Percentiles rank a stretch among this genome's conserved stretches.
Conservation (phyloP, 2,113 vertebrate genomes). For the Perca flavescens region DNA sequence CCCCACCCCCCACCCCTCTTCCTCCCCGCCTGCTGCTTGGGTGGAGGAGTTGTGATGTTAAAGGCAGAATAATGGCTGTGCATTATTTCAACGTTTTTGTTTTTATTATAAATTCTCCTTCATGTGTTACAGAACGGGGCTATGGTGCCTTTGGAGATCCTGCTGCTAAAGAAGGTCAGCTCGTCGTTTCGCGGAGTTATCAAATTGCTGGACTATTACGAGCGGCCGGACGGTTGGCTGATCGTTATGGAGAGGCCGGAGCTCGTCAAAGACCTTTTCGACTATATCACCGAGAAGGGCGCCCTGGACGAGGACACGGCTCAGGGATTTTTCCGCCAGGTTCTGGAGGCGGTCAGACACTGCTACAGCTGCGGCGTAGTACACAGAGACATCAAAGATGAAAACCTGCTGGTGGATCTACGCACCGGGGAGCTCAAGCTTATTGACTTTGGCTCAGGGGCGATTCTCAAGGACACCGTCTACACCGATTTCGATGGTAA, state of each 20-base stretch:
- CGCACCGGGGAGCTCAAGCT: conserved; percentile 95
- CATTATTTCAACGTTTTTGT: neutral
- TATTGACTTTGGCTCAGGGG: conserved; percentile 98
- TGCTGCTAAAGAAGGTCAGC: conserved; percentile 95
- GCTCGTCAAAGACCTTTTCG: conserved; percentile 95
- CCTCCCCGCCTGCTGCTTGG: conserved; percentile 6
- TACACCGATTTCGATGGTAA: conserved; percentile 98
- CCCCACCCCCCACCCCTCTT: no score
- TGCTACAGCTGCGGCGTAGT: conserved; percentile 96
- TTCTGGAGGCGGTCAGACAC: conserved; percentile 95
- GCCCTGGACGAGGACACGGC: conserved; percentile 94
- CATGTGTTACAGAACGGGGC: conserved; percentile 84
- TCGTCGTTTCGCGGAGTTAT: conserved; percentile 94
- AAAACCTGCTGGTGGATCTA: conserved; percentile 96
- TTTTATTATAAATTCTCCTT: neutral
- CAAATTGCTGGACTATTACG: conserved; percentile 96
- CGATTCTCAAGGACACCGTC: conserved; percentile 97
- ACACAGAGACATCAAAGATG: conserved; percentile 97
- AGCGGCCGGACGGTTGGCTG: conserved; percentile 95
- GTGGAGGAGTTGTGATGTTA: conserved; percentile 29
- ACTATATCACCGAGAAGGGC: conserved; percentile 98
- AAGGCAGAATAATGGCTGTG: neutral
- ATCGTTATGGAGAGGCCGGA: conserved; percentile 96
- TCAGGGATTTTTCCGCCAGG: conserved; percentile 94
- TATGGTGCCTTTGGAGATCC: conserved; percentile 94